Base-by-base conservation (phyloP, 2,888 invertebrate species). In the Hypomecis punctinalis region DNA sequence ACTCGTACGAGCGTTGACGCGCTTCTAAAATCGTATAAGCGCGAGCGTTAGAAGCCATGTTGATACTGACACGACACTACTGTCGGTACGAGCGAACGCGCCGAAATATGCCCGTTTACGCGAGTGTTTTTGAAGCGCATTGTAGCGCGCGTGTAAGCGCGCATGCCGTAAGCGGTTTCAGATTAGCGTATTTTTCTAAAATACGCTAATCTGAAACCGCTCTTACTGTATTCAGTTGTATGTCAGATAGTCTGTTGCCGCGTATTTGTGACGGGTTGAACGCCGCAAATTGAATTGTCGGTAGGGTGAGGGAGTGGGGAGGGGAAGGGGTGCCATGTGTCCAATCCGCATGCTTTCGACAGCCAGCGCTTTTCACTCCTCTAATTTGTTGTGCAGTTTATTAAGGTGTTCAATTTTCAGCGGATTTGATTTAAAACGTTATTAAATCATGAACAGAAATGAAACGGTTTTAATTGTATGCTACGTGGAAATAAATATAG, bases 241-340 rank as follows among this genome's bases (percentile, higher is more conserved):
- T 61, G 60, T 64, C 47, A 52, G 39, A 40, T 51, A 46, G 61
- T 66, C 66, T 69, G 67, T 63, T 62, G 58, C 64, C 56, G 56
- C 61, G 70, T 69, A 73, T 72, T 73, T 72, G 71, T 73, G 70
- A 71, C 65, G 68, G 70, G 63, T 67, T 57, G 66, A 65, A 66
- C 57, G 65, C 72, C 71, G 67, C 71, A 74, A 76, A 76, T 76
- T 76, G 74, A 74, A 75, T 76, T 73, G 74, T 71, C 53, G 71
- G 70, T 37, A 60, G 55, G 53, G 60, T 48, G 49, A 51, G 54
- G 55, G 7, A 54, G 53, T 54, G 48, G 63, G 47, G 56, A 46
- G 51, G 47, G 66, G 47, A 68, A 39, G 46, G 61, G 61, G 51
- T 60, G 62, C 58, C 60, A 68, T 68, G 62, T 69, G 69, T 70